Conservation (phyloP, 2,113 vertebrate species). For the Ageneiosus marmoratus region DNA sequence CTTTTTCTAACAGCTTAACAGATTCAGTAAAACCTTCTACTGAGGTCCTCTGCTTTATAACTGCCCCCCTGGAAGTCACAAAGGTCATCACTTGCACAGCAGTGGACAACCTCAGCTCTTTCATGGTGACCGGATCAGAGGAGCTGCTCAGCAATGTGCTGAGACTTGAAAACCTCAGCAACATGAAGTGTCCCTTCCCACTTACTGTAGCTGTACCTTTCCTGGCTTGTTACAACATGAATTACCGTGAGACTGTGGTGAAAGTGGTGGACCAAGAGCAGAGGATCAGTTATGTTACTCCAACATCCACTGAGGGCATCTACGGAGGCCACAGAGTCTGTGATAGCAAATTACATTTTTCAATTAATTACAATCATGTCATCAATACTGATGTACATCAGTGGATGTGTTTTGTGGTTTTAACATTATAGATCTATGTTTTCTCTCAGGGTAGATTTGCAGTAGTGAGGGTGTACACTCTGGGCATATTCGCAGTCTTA, state of each 20-base stretch:
- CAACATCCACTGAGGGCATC: slow-evolving; percentile 42
- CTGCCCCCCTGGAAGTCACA: slow-evolving; percentile 20
- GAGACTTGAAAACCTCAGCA: slow-evolving; percentile 59
- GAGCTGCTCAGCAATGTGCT: slow-evolving; percentile 84
- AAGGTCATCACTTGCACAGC: slow-evolving; percentile 39
- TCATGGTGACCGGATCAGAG: slow-evolving; percentile 77
- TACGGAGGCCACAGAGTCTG: slow-evolving; percentile 38
- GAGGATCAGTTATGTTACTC: slow-evolving; percentile 68
- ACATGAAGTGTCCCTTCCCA: slow-evolving; percentile 67
- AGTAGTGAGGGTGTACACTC: slow-evolving; percentile 78
- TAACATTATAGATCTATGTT: not conserved
- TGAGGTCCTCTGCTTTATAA: slow-evolving; percentile 38
- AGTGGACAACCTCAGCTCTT: slow-evolving; percentile 47
- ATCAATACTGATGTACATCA: not conserved
- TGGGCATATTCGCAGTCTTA: slow-evolving; percentile 85
- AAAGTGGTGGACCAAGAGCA: slow-evolving; percentile 70
- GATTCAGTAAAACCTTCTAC: slow-evolving; percentile 21
- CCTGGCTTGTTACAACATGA: slow-evolving; percentile 71
- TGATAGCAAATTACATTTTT: slow-evolving; percentile 4
- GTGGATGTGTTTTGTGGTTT: slow-evolving; percentile 5
- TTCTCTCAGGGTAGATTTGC: slow-evolving; percentile 73
- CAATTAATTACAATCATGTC: no score
- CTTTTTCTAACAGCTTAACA: slow-evolving; percentile 35
- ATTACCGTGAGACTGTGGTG: slow-evolving; percentile 79
- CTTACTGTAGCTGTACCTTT: slow-evolving; percentile 78